Conservation (phyloP, 2,797 vertebrate genomes). For the Melopsittacus undulatus region DNA sequence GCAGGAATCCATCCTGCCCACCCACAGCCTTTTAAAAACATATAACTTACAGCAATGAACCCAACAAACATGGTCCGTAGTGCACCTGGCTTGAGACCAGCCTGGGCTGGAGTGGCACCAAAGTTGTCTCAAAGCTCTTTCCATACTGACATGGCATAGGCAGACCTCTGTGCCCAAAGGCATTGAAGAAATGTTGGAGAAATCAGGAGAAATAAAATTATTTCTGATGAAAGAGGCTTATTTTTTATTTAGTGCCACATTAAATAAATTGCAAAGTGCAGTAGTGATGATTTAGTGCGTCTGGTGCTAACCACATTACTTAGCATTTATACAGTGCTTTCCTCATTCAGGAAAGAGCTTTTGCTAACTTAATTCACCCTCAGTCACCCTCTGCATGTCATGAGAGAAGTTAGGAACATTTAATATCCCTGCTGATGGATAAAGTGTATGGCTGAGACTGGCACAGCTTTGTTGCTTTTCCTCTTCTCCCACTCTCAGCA, state of each 20-base stretch:
- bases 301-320: neutral
- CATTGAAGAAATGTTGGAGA: neutral
- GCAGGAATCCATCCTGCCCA: neutral
- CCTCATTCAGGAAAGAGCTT: neutral
- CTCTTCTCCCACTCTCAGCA: neutral
- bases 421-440: neutral
- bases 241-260: slow-evolving; percentile 5
- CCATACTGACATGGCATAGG: neutral
- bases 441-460: neutral
- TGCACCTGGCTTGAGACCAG: neutral
- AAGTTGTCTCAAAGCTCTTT: neutral
- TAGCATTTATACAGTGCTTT: slow-evolving; percentile 6
- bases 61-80: neutral
- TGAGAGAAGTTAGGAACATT: neutral
- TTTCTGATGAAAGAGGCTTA: slow-evolving; percentile 7
- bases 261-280: neutral
- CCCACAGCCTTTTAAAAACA: neutral
- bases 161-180: neutral
- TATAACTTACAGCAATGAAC: neutral
- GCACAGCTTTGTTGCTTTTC: neutral
- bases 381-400: neutral
- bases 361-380: slow-evolving; percentile 16
- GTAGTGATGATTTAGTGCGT: slow-evolving; percentile 22
- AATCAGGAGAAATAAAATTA: neutral
- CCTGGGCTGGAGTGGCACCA: neutral